Percentiles rank a stretch among this genome's conserved stretches.
phyloP scores from a whole-genome alignment of 2,797 vertebrate species.

The Sebastes glaucus region DNA sequence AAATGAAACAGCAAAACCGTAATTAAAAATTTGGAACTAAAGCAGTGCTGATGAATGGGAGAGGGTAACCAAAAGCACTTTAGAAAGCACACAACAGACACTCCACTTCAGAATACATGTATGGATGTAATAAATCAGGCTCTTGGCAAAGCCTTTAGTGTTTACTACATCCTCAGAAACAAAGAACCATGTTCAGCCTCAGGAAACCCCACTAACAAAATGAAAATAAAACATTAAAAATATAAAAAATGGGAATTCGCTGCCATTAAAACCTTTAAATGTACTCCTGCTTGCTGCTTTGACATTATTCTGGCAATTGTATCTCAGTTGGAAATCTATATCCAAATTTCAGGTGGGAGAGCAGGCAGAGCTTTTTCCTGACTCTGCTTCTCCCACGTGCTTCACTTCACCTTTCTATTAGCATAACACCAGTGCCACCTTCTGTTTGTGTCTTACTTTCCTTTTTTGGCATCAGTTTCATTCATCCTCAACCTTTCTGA shows the following conservation, averaged over 20 bases:
- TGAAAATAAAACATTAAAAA: background rate
- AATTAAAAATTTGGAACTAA: too few species aligned
- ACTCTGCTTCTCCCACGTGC: constrained; percentile 8
- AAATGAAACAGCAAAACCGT: background rate
- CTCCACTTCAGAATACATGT: background rate
- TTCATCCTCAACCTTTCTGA: background rate
- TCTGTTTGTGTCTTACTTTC: constrained; percentile 67
- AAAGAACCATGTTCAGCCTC: background rate
- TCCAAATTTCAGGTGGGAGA: background rate
- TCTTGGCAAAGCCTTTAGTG: background rate
- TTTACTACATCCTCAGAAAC: background rate
- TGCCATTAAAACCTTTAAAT: background rate
- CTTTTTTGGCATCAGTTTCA: constrained; percentile 22
- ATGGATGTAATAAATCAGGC: background rate
- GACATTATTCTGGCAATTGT: background rate
- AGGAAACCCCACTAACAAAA: background rate
- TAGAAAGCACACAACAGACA: too few species aligned
- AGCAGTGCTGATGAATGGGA: too few species aligned
- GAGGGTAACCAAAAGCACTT: too few species aligned
- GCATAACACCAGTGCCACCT: constrained; percentile 82
- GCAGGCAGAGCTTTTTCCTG: background rate
- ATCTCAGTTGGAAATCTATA: background rate
- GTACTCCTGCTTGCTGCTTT: background rate
- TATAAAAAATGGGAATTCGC: background rate
- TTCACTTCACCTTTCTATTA: constrained; percentile 38